Evolutionary conservation across 2,888 invertebrate genomes (phyloP).

Genomic region (Acanthococcus lagerstroemiae): DNA sequence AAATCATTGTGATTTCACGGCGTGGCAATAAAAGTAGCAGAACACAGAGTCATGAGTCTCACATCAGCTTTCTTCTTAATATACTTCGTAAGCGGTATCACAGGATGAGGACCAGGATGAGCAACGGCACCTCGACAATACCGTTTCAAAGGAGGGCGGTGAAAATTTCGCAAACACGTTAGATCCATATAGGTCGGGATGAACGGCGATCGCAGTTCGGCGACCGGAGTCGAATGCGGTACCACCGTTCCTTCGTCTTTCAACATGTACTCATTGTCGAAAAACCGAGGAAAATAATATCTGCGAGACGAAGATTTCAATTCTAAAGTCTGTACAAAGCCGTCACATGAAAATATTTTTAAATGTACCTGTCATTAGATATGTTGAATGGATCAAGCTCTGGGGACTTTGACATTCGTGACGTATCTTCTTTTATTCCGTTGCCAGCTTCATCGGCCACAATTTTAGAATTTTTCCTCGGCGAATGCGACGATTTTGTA

Average conservation of each 20-base stretch:
- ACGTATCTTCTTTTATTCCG: conserved; percentile 83
- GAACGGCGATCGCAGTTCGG: conserved; percentile 87
- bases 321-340: no score
- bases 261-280: conserved; percentile 65
- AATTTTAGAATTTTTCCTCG: conserved; percentile 86
- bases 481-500: conserved; percentile 88
- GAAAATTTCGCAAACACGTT: conserved; percentile 79
- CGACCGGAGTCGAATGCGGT: conserved; percentile 95
- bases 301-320: no score
- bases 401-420: conserved; percentile 79
- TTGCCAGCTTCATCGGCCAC: conserved; percentile 90
- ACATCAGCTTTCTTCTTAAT: conserved; percentile 85
- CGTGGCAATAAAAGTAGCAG: not conserved
- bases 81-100: conserved; percentile 75
- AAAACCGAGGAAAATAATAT: conserved; percentile 83
- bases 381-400: conserved; percentile 95
- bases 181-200: conserved; percentile 84
- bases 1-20: not conserved
- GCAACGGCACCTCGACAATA: conserved; percentile 74
- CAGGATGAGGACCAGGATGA: conserved; percentile 71
- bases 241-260: conserved; percentile 84
- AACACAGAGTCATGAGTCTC: conserved; percentile 31
- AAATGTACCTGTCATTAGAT: conserved; percentile 90
- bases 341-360: conserved; percentile 8
- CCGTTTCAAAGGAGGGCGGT: conserved; percentile 78